Evolutionary conservation across 2,888 invertebrate genomes (phyloP).

Genomic region (Copidosoma aretas): DNA sequence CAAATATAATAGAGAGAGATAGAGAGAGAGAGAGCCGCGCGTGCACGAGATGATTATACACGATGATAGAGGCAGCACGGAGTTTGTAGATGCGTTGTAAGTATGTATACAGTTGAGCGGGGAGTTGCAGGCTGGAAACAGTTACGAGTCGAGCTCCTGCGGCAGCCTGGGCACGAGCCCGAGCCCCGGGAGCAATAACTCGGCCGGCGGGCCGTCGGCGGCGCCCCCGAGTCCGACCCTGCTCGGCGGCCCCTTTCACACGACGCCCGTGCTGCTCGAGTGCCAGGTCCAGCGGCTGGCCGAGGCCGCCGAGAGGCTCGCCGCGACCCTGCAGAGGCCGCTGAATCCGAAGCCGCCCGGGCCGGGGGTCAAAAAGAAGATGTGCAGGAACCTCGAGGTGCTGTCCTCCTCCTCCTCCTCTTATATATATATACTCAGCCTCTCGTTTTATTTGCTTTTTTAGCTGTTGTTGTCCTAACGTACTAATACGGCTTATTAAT

Average conservation of each 20-base stretch:
- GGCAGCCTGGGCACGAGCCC: slow-evolving; percentile 58
- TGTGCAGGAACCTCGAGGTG: slow-evolving; percentile 88
- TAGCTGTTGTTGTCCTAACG: no score
- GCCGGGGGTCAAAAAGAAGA: slow-evolving; percentile 87
- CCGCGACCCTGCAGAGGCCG: slow-evolving; percentile 81
- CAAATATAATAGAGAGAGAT: no score
- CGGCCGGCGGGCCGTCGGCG: slow-evolving; percentile 26
- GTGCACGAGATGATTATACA: no score
- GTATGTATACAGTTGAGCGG: no score
- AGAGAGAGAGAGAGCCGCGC: no score
- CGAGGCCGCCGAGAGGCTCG: slow-evolving; percentile 82
- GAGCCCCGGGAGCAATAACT: slow-evolving; percentile 58
- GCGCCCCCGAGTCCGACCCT: slow-evolving; percentile 59
- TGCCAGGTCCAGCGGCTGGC: slow-evolving; percentile 85
- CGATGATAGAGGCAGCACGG: no score
- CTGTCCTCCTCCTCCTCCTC: no score
- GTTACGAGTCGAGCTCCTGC: slow-evolving; percentile 58
- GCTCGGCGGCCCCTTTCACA: slow-evolving; percentile 63
- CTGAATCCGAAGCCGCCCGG: slow-evolving; percentile 90
- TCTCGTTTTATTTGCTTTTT: no score
- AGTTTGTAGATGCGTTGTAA: no score
- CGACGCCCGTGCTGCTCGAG: slow-evolving; percentile 81
- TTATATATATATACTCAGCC: no score
- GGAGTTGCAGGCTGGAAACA: slow-evolving; percentile 53
- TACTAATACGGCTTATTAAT: no score